Evolutionary conservation across 2,888 invertebrate species (phyloP).

Genomic region (Oscheius sp.): DNA sequence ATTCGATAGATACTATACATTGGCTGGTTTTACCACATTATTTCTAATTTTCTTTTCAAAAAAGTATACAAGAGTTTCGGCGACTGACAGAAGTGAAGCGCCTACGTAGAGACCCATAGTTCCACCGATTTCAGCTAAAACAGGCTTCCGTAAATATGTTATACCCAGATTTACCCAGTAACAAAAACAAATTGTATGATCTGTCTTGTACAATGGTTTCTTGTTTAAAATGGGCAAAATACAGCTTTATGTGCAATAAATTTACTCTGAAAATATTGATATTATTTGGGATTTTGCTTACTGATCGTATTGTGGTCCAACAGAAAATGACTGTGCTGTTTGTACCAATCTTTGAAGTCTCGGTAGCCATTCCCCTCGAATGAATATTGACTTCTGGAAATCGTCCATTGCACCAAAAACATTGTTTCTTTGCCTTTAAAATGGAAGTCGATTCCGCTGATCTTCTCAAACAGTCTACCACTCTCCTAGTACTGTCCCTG

Average conservation of each 20-base stretch:
- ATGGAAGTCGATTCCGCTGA: slow-evolving; percentile 2
- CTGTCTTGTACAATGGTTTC: slow-evolving; percentile 65
- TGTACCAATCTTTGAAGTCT: slow-evolving; percentile 60
- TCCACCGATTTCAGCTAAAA: slow-evolving; percentile 68
- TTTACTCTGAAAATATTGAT: slow-evolving; percentile 59
- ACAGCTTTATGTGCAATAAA: slow-evolving; percentile 64
- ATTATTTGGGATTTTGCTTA: slow-evolving; percentile 37
- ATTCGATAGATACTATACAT: too few relatives aligned
- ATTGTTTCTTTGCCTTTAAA: slow-evolving; percentile 1
- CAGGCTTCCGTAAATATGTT: neutral
- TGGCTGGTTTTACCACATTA: slow-evolving; percentile 42
- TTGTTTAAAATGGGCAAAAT: slow-evolving; percentile 69
- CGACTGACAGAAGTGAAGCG: slow-evolving; percentile 62
- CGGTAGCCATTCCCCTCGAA: slow-evolving; percentile 65
- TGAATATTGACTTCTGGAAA: slow-evolving; percentile 55
- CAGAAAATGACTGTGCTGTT: slow-evolving; percentile 65
- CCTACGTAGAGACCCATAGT: slow-evolving; percentile 70
- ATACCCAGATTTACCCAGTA: slow-evolving; percentile 49
- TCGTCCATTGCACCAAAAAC: neutral
- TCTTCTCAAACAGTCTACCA: slow-evolving; percentile 11
- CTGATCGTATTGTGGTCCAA: slow-evolving; percentile 66
- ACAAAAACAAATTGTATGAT: slow-evolving; percentile 65
- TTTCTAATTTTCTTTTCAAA: slow-evolving; percentile 59
- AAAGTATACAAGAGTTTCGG: slow-evolving; percentile 65
- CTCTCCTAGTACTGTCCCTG: neutral